A percentile compares a stretch with the other conserved stretches of the same genome.
Evolutionary conservation across 2,113 vertebrate genomes (phyloP).

Genomic region (Ploceus nigricollis): DNA sequence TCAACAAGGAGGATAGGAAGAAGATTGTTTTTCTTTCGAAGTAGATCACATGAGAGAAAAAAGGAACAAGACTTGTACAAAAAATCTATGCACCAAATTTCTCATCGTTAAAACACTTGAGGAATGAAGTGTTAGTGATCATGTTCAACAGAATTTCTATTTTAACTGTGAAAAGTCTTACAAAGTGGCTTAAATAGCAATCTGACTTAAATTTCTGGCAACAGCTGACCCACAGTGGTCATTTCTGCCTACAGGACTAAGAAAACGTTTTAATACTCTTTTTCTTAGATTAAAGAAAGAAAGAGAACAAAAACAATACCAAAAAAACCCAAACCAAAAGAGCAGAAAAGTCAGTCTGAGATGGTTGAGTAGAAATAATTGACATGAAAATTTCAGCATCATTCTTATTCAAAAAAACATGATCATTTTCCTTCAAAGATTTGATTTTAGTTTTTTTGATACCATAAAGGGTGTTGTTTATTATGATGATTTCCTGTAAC

Average conservation of each 20-base stretch:
- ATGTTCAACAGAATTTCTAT: background rate
- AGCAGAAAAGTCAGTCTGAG: background rate
- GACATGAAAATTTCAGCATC: background rate
- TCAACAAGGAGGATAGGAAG: background rate
- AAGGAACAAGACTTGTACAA: background rate
- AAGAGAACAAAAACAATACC: background rate
- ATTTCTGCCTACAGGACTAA: background rate
- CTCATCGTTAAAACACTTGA: background rate
- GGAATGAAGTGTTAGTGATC: background rate
- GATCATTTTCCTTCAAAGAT: background rate
- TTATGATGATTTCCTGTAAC: accelerated
- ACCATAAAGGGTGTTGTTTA: background rate
- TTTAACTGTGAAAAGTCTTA: background rate
- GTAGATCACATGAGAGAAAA: background rate
- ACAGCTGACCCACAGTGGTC: background rate
- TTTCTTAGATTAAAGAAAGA: background rate
- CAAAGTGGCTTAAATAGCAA: background rate
- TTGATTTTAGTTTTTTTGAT: background rate
- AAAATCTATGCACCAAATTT: background rate
- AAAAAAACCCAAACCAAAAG: background rate
- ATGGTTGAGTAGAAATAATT: background rate
- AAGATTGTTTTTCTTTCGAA: background rate
- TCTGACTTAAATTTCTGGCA: background rate
- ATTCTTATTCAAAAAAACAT: background rate
- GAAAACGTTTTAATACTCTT: background rate